Evolutionary conservation across 2,797 vertebrate genomes (phyloP), one percentile per base, ranked within the genome.

Genomic region (Vespertilio murinus): DNA sequence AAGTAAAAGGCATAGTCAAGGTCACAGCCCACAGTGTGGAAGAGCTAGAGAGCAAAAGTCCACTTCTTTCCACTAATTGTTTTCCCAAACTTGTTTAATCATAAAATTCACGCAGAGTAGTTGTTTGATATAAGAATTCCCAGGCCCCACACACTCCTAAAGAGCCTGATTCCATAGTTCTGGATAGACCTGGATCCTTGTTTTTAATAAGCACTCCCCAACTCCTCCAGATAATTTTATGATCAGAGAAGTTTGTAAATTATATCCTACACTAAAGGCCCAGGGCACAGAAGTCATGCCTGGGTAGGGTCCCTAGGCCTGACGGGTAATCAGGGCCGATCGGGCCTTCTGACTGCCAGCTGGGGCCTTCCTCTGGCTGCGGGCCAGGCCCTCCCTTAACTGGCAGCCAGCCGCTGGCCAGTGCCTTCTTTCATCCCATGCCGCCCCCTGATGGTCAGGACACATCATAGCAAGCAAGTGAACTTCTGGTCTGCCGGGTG

Each of bases 111-210:
- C 20, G 23, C 5, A 28, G 5, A 11, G 28, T 59, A 75, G 33
- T 79, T 91, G 52, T 84, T 85, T 91, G 61, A 93, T 91, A 93
- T 35, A 90, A 64, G 22, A 95, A 95, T 73, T 45, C 81, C 73
- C 40, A 64, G 42, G 61, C 49, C 59, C 85, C 54, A 54, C 59
- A 30, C 22, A 33, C 42, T 96, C 45, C 82, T 61, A 28, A 85
- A 82, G 75, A 79, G 71, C 82, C 35, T 95, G 49, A 93, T 82
- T 93, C 78, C 88, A 70, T 17, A 74, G 54, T 47, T 94, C 85
- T 52, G 22, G 67, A 71, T 38, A 96, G 65, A 88, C 52, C 73
- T 71, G 47, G 70, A 90, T n/a, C 69, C 40, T 91, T 78, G 42
- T 90, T 94, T 93, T 81, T 77, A 85, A 88, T 52, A 96, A 87